Conservation (phyloP, 2,113 vertebrate species). For the Tringa solitaria region DNA sequence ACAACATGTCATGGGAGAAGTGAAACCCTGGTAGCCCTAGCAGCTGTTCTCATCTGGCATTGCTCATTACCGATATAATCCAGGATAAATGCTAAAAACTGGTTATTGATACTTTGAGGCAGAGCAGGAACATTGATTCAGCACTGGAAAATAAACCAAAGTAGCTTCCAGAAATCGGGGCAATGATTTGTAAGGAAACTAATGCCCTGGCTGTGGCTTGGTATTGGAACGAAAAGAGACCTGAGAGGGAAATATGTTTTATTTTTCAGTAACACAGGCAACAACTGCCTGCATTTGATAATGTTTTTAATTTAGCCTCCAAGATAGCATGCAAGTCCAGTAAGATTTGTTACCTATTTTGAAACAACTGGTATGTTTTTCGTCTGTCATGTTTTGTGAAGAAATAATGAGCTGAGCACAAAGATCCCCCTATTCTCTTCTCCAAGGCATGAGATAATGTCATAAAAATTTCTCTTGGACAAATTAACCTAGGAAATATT, state of each 20-base stretch:
- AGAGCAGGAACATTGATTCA: not conserved
- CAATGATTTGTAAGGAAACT: not conserved
- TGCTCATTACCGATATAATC: not conserved
- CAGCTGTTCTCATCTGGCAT: not conserved
- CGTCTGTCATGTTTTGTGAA: not conserved
- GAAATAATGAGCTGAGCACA: not conserved
- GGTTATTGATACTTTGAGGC: not conserved
- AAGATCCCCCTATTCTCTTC: not conserved
- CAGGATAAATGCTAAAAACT: not conserved
- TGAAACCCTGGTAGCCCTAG: not conserved
- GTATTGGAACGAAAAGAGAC: not conserved
- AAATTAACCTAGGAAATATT: not conserved
- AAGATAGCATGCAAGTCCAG: not conserved
- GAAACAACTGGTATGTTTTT: constrained; percentile 4
- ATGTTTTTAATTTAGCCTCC: not conserved
- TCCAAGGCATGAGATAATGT: not conserved
- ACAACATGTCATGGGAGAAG: not conserved
- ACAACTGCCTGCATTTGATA: not conserved
- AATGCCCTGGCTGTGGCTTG: not conserved
- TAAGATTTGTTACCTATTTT: not conserved
- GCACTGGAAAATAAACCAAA: not conserved
- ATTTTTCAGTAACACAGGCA: constrained; percentile 10
- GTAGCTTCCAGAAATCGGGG: not conserved
- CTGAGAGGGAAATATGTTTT: not conserved
- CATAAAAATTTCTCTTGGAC: not conserved